A percentile compares a stretch with the other conserved stretches of the same genome.
Evolutionary conservation across 2,113 vertebrate species (phyloP).

Genomic region (Climacteris rufus): DNA sequence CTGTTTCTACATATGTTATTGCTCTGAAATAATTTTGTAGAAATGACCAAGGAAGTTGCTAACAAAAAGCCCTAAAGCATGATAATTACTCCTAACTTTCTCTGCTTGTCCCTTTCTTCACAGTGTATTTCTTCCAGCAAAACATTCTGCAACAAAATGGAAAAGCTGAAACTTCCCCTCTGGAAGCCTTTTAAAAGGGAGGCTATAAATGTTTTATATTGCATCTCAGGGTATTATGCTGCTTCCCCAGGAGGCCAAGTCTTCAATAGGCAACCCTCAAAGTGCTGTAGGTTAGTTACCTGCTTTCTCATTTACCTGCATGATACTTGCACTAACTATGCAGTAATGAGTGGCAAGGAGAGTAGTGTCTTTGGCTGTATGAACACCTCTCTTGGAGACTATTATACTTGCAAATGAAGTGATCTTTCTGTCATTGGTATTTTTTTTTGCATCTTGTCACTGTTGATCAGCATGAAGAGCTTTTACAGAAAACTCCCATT

Average conservation of each 20-base stretch:
- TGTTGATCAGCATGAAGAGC: neutral
- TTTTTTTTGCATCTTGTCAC: neutral
- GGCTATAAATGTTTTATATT: conserved; percentile 31
- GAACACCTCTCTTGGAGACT: neutral
- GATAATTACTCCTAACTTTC: neutral
- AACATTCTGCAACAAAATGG: neutral
- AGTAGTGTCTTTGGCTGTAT: neutral
- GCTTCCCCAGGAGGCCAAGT: conserved; percentile 2
- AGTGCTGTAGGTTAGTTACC: conserved; percentile 2
- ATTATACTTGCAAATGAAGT: neutral
- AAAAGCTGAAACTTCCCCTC: conserved; percentile 25
- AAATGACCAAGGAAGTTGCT: neutral
- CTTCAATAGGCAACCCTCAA: neutral
- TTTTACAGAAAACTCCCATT: neutral
- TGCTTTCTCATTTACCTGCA: conserved; percentile 6
- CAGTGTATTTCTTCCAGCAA: neutral
- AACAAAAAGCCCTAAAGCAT: neutral
- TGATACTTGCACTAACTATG: neutral
- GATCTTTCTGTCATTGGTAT: neutral
- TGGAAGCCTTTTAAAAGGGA: conserved; percentile 23
- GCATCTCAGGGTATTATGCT: neutral
- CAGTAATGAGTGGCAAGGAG: neutral
- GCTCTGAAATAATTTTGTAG: neutral
- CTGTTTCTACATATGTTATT: neutral
- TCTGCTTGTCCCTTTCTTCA: neutral